Conservation (phyloP, 2,797 vertebrate genomes). For the Enteromius thamalakanensis region DNA sequence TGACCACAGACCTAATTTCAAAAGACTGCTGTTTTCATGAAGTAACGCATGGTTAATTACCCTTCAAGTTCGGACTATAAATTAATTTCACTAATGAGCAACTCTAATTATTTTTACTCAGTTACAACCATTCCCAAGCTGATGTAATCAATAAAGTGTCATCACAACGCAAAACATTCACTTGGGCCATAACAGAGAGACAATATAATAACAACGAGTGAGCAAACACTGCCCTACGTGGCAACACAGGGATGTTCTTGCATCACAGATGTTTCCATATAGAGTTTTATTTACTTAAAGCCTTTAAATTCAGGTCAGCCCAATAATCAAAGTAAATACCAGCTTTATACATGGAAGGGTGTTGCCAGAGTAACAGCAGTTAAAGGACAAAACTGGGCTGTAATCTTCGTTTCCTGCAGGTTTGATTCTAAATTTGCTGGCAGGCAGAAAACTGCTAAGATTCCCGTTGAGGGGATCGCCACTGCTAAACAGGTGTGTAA, state of each 20-base stretch:
- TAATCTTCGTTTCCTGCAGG: slow-evolving; percentile 13
- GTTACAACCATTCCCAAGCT: neutral
- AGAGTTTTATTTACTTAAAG: slow-evolving; percentile 39
- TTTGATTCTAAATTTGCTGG: neutral
- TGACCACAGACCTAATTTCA: neutral
- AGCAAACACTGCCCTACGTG: neutral
- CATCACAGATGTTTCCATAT: slow-evolving; percentile 27
- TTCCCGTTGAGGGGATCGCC: neutral
- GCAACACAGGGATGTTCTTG: neutral
- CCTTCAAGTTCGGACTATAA: neutral
- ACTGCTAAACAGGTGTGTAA: neutral
- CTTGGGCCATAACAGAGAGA: neutral
- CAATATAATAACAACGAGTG: neutral
- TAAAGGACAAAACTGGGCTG: neutral
- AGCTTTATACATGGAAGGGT: slow-evolving; percentile 11
- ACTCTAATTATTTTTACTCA: neutral
- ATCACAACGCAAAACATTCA: neutral
- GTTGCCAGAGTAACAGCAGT: slow-evolving; percentile 24
- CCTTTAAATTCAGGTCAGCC: slow-evolving; percentile 32
- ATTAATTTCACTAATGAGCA: neutral
- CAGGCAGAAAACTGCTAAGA: neutral
- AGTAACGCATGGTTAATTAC: neutral
- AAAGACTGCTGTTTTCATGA: neutral
- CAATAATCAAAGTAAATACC: slow-evolving; percentile 34
- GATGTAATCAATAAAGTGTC: neutral